These are phyloP conservation scores for Ataeniobius toweri DNA, from an alignment of 2,797 vertebrate species.

Conservation along the genomic window DNA sequence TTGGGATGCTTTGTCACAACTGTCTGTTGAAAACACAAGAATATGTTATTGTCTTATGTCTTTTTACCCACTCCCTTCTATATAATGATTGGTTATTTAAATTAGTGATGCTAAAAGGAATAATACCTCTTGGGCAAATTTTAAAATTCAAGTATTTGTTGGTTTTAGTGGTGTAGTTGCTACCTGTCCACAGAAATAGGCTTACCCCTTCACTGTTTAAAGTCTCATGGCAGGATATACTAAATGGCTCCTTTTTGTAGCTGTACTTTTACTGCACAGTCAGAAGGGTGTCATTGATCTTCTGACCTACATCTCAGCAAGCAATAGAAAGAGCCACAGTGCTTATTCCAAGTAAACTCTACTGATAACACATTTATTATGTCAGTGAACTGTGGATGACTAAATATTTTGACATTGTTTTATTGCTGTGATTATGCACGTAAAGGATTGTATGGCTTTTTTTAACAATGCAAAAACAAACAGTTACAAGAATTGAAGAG, in stretches of 20 bases:
- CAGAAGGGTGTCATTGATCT: slow-evolving; percentile 2
- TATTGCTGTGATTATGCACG: neutral
- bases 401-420: neutral
- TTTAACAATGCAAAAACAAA: neutral
- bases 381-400: neutral
- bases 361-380: neutral
- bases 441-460: neutral
- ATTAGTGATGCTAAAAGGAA: neutral
- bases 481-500: neutral
- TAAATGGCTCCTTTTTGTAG: neutral
- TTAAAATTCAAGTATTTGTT: too few species aligned
- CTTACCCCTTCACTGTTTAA: neutral
- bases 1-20: neutral
- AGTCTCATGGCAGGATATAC: neutral
- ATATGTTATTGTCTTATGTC: neutral
- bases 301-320: neutral
- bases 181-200: neutral
- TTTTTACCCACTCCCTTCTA: neutral
- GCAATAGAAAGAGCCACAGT: neutral
- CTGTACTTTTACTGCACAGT: slow-evolving; percentile 2
- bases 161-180: neutral
- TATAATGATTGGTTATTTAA: neutral
- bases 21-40: neutral
- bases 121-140: neutral
- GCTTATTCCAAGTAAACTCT: neutral